Evolutionary conservation across 2,113 vertebrate species (phyloP).

Genomic region (Syngnathoides biaculeatus): DNA sequence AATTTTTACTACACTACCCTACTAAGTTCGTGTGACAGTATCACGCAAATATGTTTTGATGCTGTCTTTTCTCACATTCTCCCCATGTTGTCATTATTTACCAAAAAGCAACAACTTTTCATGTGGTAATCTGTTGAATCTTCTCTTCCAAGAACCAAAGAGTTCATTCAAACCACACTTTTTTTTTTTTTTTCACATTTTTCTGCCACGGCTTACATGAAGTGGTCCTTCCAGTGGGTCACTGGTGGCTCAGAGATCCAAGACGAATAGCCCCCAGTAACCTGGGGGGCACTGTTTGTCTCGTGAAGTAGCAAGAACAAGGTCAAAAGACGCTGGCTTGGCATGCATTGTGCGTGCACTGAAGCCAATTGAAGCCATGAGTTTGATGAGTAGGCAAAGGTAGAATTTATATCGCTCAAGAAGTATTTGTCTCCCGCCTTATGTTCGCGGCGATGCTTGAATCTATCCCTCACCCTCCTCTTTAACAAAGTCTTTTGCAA

Average conservation of each 20-base stretch:
- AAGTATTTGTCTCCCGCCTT: not conserved
- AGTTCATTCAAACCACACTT: too few species aligned
- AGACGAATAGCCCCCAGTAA: slow-evolving; percentile 14
- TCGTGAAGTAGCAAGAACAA: slow-evolving; percentile 6
- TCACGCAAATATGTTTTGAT: too few species aligned
- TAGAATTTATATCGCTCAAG: slow-evolving; percentile 1
- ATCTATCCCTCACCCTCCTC: slow-evolving; percentile 11
- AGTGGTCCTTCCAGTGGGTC: slow-evolving; percentile 17
- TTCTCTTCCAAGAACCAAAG: too few species aligned
- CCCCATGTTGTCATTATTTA: too few species aligned
- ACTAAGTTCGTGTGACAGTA: too few species aligned
- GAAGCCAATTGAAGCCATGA: slow-evolving; percentile 5
- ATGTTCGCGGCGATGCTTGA: not conserved
- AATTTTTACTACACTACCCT: too few species aligned
- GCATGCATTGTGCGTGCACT: not conserved
- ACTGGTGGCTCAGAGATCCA: slow-evolving; percentile 24
- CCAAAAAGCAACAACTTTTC: too few species aligned
- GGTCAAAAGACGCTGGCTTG: not conserved
- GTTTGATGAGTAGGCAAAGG: slow-evolving; percentile 8
- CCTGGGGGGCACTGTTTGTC: slow-evolving; percentile 18
- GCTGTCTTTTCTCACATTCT: too few species aligned
- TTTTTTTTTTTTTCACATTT: too few species aligned
- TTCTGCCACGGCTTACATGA: too few species aligned
- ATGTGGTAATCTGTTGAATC: too few species aligned
- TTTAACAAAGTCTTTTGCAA: slow-evolving; percentile 9